Evolutionary conservation across 2,888 invertebrate species (phyloP).

Genomic region (Deilephila elpenor): DNA sequence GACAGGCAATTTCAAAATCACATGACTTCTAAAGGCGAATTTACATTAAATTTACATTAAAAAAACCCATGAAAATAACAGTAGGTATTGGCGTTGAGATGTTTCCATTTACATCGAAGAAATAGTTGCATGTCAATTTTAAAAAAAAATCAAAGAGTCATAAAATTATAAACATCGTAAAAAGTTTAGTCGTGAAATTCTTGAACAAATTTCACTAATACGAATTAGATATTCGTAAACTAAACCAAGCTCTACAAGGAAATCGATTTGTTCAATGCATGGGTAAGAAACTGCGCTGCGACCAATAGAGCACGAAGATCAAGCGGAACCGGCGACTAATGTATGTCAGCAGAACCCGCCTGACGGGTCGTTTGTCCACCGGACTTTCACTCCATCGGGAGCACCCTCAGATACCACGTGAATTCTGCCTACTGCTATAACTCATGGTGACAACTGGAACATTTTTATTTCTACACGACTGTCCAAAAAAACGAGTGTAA

Average conservation of each 20-base stretch:
- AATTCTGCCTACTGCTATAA: neutral
- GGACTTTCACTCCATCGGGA: constrained; percentile 47
- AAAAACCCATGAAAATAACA: too few species aligned
- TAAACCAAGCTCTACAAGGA: neutral
- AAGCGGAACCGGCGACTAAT: constrained; percentile 46
- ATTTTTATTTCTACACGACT: too few species aligned
- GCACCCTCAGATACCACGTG: constrained; percentile 52
- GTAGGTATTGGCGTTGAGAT: too few species aligned
- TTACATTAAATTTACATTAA: too few species aligned
- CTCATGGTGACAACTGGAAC: neutral
- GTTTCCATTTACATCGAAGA: too few species aligned
- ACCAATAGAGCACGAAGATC: constrained; percentile 31
- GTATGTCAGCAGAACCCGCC: constrained; percentile 69
- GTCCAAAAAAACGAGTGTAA: too few species aligned
- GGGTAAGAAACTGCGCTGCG: constrained; percentile 15
- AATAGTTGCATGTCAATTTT: too few species aligned
- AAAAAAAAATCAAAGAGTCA: too few species aligned
- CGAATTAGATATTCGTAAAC: too few species aligned
- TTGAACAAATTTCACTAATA: too few species aligned
- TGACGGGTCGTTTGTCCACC: constrained; percentile 59
- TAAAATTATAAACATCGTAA: too few species aligned
- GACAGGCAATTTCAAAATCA: neutral
- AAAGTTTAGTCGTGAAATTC: too few species aligned
- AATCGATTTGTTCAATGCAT: constrained; percentile 17
- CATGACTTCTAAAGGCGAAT: neutral